Base-by-base conservation (phyloP, 2,797 vertebrate species). In the Limosa lapponica region DNA sequence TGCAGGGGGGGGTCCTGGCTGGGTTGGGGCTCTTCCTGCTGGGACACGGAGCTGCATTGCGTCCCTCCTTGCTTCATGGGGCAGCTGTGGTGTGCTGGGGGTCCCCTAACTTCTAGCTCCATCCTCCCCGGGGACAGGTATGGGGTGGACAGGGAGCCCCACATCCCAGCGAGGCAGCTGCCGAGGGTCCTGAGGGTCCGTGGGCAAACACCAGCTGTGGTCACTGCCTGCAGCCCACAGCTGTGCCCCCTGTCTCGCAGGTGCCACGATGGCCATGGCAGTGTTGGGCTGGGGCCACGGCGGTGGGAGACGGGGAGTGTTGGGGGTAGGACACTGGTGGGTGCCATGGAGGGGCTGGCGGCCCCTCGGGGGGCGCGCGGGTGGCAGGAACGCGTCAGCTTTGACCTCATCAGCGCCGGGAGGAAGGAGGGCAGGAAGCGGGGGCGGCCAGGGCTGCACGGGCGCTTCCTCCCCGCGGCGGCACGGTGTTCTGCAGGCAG, bases 351-450 rank as follows among this genome's bases (percentile, higher is more conserved):
- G 55, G 55, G 66, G 28, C 25, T 11, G 18, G 49, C 0, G 10
- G 78, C 67, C 78, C 78, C 66, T 57, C 2, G 7, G 46, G 72
- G 82, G 62, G 73, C 7, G 43, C 19, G 75, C 51, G 71, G 90
- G 93, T 57, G 90, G 55, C 1, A 58, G 88, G 85, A 95, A 58
- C 48, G 1, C 91, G 91, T 93, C 89, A 95, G 93, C 41, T 65
- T 88, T 93, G 95, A 90, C 69, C 67, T 95, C 88, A 92, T 85
- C 55, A 70, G 66, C 16, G 28, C 65, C 1, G 18, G 66, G 84
- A 87, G 89, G 91, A 92, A 90, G 87, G 93, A 86, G 89, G 92
- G 85, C 89, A 95, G 95, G 89, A 95, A 94, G 72, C 5, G 78
- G 94, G 94, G 87, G 91, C 15, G 82, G 87, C 90, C 14, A 84